A percentile compares a stretch with the other conserved stretches of the same genome.
Conservation (phyloP, 1,140 invertebrate species). For the Halesus radiatus region DNA sequence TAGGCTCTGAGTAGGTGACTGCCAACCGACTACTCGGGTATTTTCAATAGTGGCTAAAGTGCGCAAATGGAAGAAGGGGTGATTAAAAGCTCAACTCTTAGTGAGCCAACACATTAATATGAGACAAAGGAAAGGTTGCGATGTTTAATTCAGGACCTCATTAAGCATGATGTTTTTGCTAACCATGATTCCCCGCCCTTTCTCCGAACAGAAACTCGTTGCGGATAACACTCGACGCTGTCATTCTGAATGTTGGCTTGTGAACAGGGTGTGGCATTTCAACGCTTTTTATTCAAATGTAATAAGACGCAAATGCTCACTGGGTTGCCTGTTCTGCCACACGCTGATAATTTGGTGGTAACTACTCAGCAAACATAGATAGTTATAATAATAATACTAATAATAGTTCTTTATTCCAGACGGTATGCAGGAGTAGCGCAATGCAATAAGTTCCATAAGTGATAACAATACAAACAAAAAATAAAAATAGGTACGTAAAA, state of each 20-base stretch:
- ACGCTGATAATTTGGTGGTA: too few species aligned
- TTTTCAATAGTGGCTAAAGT: neutral
- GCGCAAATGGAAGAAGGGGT: slow-evolving; percentile 1
- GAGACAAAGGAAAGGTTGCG: slow-evolving; percentile 19
- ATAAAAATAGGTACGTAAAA: too few species aligned
- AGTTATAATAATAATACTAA: too few species aligned
- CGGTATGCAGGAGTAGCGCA: too few species aligned
- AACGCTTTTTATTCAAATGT: slow-evolving; percentile 9
- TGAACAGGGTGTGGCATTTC: neutral
- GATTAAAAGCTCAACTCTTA: slow-evolving; percentile 17
- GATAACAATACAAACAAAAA: too few species aligned
- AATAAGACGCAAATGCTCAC: slow-evolving; percentile 4
- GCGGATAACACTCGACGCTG: slow-evolving; percentile 5
- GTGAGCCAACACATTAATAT: slow-evolving; percentile 23
- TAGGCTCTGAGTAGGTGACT: neutral
- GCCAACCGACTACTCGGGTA: too few species aligned
- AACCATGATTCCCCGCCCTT: neutral
- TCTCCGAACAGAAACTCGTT: neutral
- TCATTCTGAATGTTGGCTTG: slow-evolving; percentile 1
- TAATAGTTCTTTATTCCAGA: too few species aligned
- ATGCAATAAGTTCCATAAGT: too few species aligned
- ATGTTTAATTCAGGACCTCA: slow-evolving; percentile 32
- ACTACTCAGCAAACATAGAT: too few species aligned
- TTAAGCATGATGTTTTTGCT: slow-evolving; percentile 33
- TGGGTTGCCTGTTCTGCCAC: neutral